These are phyloP conservation scores for Oreonectes daqikongensis DNA, from an alignment of 2,797 vertebrate species.

Conservation along the genomic window DNA sequence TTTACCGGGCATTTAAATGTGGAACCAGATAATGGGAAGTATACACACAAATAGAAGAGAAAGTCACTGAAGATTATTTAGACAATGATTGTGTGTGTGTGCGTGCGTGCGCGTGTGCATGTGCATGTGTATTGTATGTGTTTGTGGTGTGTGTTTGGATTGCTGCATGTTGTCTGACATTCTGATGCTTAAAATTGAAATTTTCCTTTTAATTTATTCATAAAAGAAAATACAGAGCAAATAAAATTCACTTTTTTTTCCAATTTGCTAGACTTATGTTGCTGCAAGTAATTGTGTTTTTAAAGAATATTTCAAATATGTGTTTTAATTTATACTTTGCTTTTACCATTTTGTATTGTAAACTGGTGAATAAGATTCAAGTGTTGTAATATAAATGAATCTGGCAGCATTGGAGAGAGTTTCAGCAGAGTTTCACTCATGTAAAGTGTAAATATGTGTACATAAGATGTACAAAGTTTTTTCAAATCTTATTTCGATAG, in stretches of 20 bases:
- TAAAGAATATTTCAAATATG: neutral
- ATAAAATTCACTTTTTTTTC: neutral
- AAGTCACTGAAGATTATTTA: constrained; percentile 2
- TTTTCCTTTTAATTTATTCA: neutral
- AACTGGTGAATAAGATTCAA: neutral
- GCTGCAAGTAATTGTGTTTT: neutral
- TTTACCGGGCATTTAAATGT: too few species aligned
- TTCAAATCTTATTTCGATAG: constrained; percentile 1
- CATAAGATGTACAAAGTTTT: constrained; percentile 32
- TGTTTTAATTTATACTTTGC: neutral
- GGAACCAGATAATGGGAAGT: too few species aligned
- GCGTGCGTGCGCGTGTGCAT: constrained; percentile 8
- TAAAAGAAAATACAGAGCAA: neutral
- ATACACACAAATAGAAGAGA: too few species aligned
- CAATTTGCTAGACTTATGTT: neutral
- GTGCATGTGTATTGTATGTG: neutral
- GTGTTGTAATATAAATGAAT: too few species aligned
- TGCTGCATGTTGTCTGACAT: neutral
- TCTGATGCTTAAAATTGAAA: neutral
- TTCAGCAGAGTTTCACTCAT: neutral
- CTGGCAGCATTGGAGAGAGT: too few species aligned
- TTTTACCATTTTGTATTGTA: neutral
- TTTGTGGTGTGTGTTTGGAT: neutral
- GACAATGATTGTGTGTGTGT: neutral
- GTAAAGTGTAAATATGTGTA: constrained; percentile 26